phyloP scores from a whole-genome alignment of 2,113 vertebrate species.

The Halcyon malimbica region DNA sequence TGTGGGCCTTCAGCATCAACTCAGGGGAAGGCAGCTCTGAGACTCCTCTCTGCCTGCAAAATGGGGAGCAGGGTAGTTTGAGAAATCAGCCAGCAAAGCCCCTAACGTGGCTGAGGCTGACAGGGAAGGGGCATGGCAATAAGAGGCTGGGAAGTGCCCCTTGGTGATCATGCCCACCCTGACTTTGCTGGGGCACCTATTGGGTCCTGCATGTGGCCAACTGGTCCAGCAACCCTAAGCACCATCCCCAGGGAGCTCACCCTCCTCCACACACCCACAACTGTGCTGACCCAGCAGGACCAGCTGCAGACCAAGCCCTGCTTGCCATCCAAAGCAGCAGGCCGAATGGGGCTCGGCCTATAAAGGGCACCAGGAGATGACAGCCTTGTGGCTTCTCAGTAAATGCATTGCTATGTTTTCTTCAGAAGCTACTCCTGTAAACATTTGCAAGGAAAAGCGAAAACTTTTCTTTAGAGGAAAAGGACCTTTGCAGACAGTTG shows the following conservation, averaged over 20 bases:
- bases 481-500: neutral
- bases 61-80: fast-evolving
- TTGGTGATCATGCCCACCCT: fast-evolving
- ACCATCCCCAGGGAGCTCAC: fast-evolving
- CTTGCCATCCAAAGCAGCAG: fast-evolving
- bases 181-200: fast-evolving
- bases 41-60: neutral
- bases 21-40: fast-evolving
- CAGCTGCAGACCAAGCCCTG: fast-evolving
- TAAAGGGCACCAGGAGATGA: neutral
- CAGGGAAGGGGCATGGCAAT: fast-evolving
- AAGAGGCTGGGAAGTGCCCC: fast-evolving
- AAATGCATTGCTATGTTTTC: fast-evolving
- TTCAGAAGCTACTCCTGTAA: neutral
- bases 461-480: neutral
- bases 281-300: fast-evolving
- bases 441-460: neutral
- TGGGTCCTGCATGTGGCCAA: fast-evolving
- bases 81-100: neutral
- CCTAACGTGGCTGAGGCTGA: neutral
- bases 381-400: neutral
- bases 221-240: fast-evolving
- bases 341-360: fast-evolving
- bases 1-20: fast-evolving
- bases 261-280: fast-evolving